These are phyloP conservation scores for Sphaeramia orbicularis DNA, from an alignment of 2,797 vertebrate genomes.

Conservation along the genomic window DNA sequence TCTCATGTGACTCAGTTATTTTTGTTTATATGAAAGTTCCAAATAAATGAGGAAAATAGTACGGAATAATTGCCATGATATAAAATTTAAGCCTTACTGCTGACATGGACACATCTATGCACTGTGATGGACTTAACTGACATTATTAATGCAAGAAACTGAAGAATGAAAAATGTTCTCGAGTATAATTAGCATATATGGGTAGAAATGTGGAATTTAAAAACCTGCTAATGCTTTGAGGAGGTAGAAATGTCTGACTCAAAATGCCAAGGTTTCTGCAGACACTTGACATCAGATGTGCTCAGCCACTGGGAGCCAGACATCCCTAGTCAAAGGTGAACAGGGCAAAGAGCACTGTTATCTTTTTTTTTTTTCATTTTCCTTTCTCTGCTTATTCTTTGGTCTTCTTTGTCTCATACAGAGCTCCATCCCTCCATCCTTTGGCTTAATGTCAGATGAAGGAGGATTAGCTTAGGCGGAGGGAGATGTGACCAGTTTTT, in stretches of 20 bases:
- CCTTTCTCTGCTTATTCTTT: slow-evolving; percentile 13
- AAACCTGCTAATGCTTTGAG: not conserved
- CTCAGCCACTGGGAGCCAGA: slow-evolving; percentile 6
- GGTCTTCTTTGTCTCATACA: slow-evolving; percentile 28
- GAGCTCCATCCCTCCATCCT: slow-evolving; percentile 47
- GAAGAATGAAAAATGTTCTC: slow-evolving; percentile 2
- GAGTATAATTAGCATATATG: not conserved
- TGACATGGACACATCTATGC: no score
- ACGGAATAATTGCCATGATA: no score
- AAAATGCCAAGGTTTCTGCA: slow-evolving; percentile 16
- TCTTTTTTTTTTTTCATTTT: slow-evolving; percentile 11
- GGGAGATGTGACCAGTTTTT: slow-evolving; percentile 52
- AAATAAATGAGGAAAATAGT: no score
- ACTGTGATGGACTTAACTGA: not conserved
- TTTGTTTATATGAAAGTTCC: no score
- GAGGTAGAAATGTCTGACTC: not conserved
- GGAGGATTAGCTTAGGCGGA: slow-evolving; percentile 50
- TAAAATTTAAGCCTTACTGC: no score
- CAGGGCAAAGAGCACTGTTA: slow-evolving; percentile 19
- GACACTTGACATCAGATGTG: slow-evolving; percentile 14
- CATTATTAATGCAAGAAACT: slow-evolving; percentile 7
- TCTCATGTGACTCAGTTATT: no score
- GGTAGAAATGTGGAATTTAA: slow-evolving; percentile 3
- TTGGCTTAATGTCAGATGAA: slow-evolving; percentile 64
- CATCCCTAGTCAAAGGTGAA: slow-evolving; percentile 42